phyloP scores from a whole-genome alignment of 2,888 invertebrate genomes.

The Ophraella communa region DNA sequence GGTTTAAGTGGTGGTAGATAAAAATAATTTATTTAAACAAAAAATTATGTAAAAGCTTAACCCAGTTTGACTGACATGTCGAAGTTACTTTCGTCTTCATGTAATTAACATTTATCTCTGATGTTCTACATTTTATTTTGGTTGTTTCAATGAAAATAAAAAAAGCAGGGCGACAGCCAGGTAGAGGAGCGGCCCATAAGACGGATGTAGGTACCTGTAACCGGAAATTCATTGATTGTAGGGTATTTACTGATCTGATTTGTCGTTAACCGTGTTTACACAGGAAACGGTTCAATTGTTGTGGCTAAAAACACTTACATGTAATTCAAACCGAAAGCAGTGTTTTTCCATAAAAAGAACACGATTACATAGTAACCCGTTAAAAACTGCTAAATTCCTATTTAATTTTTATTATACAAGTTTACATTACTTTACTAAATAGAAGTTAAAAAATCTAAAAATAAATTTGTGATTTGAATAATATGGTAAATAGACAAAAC shows the following conservation, averaged over 20 bases:
- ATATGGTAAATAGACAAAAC: too few relatives aligned
- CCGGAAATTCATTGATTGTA: constrained; percentile 24
- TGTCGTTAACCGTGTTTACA: not conserved
- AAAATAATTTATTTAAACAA: too few relatives aligned
- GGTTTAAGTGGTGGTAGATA: too few relatives aligned
- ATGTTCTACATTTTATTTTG: not conserved
- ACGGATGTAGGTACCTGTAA: constrained; percentile 26
- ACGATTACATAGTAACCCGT: too few relatives aligned
- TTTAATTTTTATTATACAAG: too few relatives aligned
- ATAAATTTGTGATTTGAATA: too few relatives aligned
- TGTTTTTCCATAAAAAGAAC: not conserved
- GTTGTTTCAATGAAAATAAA: not conserved
- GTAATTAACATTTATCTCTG: constrained; percentile 12
- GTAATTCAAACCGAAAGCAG: not conserved
- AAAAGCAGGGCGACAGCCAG: not conserved
- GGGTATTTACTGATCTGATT: constrained; percentile 5
- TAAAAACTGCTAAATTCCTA: too few relatives aligned
- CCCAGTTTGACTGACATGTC: not conserved
- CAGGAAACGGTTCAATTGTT: constrained; percentile 17
- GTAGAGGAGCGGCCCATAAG: constrained; percentile 1
- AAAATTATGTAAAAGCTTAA: too few relatives aligned
- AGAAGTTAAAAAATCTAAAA: too few relatives aligned
- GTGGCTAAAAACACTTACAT: not conserved
- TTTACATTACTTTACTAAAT: too few relatives aligned
- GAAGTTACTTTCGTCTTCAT: not conserved